A percentile compares a stretch with the other conserved stretches of the same genome.
These are phyloP conservation scores for Ceratotherium simum DNA, from an alignment of 2,113 vertebrate species.

Conservation along the genomic window DNA sequence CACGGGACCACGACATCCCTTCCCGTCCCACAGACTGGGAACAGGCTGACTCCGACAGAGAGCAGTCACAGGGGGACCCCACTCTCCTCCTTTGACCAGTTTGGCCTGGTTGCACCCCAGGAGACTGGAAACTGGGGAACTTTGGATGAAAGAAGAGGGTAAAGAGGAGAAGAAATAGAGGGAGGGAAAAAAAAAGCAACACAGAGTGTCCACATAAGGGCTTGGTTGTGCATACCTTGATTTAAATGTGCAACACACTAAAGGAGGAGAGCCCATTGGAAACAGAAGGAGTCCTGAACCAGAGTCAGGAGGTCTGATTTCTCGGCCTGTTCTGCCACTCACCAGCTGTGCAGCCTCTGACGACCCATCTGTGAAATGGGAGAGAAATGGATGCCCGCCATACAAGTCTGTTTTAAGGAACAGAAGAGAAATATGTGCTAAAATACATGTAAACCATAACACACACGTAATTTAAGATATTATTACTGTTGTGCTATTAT, in stretches of 20 bases:
- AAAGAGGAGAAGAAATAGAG: background rate
- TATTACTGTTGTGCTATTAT: background rate
- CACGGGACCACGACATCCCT: background rate
- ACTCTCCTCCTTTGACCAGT: background rate
- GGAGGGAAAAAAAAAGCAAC: no score
- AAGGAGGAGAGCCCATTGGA: background rate
- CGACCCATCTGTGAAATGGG: background rate
- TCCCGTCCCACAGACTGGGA: background rate
- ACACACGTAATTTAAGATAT: background rate
- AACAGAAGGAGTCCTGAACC: background rate
- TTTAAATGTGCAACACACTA: background rate
- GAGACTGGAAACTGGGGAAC: background rate
- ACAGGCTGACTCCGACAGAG: background rate
- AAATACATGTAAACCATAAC: background rate
- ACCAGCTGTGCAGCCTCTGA: background rate
- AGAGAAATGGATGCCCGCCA: background rate
- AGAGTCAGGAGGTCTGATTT: background rate
- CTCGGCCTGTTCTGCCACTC: background rate
- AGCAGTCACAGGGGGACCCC: background rate
- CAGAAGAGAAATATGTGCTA: background rate
- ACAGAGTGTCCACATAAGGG: background rate
- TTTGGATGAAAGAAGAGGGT: background rate
- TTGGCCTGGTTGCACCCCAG: background rate
- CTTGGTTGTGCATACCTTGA: background rate
- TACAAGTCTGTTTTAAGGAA: background rate